Evolutionary conservation across 2,113 vertebrate species (phyloP).

Genomic region (Ictalurus furcatus): DNA sequence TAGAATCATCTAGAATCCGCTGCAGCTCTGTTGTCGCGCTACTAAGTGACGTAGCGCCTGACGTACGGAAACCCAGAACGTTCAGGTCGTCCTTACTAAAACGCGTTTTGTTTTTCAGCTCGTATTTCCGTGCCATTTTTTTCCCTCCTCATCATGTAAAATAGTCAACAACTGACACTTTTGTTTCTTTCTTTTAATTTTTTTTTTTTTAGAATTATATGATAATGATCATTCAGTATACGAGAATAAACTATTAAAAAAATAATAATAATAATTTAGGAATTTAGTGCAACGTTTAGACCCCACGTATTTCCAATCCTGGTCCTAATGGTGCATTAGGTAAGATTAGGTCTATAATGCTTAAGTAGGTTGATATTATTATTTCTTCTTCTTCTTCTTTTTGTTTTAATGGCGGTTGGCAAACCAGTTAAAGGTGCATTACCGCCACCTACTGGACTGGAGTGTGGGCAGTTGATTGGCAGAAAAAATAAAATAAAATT

Average conservation of each 20-base stretch:
- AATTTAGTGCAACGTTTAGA: too few relatives aligned
- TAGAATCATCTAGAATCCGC: neutral
- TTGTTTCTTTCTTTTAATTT: too few relatives aligned
- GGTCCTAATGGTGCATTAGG: neutral
- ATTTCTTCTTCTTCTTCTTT: too few relatives aligned
- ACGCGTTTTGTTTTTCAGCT: neutral
- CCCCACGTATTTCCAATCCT: too few relatives aligned
- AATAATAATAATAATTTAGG: too few relatives aligned
- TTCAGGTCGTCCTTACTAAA: neutral
- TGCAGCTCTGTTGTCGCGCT: neutral
- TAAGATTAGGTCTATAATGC: neutral
- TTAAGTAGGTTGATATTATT: too few relatives aligned
- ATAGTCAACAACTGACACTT: neutral
- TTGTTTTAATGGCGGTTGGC: too few relatives aligned
- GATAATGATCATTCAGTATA: neutral
- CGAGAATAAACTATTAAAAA: neutral
- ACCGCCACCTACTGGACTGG: too few relatives aligned
- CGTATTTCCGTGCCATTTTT: neutral
- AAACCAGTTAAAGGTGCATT: too few relatives aligned
- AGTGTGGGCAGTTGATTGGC: too few relatives aligned
- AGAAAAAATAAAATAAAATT: too few relatives aligned
- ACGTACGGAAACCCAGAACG: neutral
- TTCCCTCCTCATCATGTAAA: neutral
- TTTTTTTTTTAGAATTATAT: neutral
- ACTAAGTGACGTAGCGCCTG: neutral